These are phyloP conservation scores for Eumaeus atala DNA, from an alignment of 1,140 invertebrate species.

Conservation along the genomic window DNA sequence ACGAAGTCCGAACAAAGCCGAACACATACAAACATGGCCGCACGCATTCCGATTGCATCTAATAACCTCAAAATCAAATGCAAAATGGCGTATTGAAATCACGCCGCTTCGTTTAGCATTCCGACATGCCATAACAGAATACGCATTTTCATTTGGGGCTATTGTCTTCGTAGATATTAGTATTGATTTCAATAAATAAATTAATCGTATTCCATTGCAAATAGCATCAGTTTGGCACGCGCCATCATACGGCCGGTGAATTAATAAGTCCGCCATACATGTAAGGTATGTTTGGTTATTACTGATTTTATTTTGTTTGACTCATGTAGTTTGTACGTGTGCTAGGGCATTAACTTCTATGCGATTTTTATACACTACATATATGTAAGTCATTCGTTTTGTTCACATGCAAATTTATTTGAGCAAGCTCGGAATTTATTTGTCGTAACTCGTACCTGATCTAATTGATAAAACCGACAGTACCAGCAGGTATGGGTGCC, in stretches of 20 bases:
- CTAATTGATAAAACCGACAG: conserved; percentile 8
- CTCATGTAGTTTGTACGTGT: conserved; percentile 56
- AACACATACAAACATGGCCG: conserved; percentile 56
- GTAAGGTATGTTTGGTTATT: conserved; percentile 52
- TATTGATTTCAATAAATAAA: conserved; percentile 73
- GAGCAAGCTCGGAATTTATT: conserved; percentile 25
- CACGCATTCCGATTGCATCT: conserved; percentile 69
- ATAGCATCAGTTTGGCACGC: conserved; percentile 69
- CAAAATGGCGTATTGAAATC: conserved; percentile 69
- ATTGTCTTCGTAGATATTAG: conserved; percentile 71
- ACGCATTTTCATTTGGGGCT: conserved; percentile 71
- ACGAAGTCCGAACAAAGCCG: conserved; percentile 50
- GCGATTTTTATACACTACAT: conserved; percentile 45
- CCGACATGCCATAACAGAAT: conserved; percentile 65
- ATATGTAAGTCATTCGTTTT: conserved; percentile 28
- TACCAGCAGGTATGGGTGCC: background rate
- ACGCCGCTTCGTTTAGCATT: conserved; percentile 67
- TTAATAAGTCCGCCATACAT: conserved; percentile 56
- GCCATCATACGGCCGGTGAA: conserved; percentile 54
- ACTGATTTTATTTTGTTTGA: conserved; percentile 56
- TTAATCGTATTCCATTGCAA: conserved; percentile 63
- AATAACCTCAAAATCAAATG: conserved; percentile 72
- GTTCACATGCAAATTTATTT: conserved; percentile 30
- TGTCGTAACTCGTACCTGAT: conserved; percentile 13
- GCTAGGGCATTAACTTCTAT: conserved; percentile 58